Evolutionary conservation across 2,797 vertebrate species (phyloP).

Genomic region (Hippocampus kuda): DNA sequence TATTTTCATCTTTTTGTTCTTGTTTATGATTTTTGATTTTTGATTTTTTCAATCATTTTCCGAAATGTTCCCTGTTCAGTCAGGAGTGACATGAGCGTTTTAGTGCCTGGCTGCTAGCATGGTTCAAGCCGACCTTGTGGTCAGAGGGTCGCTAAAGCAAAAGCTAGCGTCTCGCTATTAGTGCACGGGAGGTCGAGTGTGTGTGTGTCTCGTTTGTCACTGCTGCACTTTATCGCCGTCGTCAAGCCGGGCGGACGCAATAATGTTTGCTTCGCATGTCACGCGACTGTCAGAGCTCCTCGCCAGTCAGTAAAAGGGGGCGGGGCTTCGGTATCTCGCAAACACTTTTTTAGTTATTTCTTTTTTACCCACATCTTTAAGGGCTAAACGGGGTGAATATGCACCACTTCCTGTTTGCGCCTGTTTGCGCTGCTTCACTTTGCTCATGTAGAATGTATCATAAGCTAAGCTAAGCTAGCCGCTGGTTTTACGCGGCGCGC

Average conservation of each 20-base stretch:
- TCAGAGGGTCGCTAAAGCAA: background rate
- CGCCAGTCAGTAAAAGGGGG: background rate
- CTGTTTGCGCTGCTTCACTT: slow-evolving; percentile 6
- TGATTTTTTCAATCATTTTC: background rate
- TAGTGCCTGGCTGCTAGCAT: background rate
- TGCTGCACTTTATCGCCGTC: slow-evolving; percentile 2
- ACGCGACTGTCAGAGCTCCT: background rate
- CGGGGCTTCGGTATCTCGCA: background rate
- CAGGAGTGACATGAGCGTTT: background rate
- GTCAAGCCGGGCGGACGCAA: slow-evolving; percentile 3
- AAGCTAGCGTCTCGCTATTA: background rate
- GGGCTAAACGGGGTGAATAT: slow-evolving; percentile 5
- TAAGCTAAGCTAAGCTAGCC: background rate
- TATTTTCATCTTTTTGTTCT: background rate
- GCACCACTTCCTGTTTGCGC: slow-evolving; percentile 5
- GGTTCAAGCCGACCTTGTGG: background rate
- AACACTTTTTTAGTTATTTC: background rate
- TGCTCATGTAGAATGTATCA: slow-evolving; percentile 1
- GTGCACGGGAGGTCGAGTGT: background rate
- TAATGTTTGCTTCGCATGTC: background rate
- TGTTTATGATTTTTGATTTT: background rate
- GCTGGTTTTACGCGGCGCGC: background rate
- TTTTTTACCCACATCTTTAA: background rate
- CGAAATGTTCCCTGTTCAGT: background rate
- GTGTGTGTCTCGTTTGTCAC: background rate